phyloP scores from a whole-genome alignment of 1,140 invertebrate genomes.

The Dendroctonus ponderosae region DNA sequence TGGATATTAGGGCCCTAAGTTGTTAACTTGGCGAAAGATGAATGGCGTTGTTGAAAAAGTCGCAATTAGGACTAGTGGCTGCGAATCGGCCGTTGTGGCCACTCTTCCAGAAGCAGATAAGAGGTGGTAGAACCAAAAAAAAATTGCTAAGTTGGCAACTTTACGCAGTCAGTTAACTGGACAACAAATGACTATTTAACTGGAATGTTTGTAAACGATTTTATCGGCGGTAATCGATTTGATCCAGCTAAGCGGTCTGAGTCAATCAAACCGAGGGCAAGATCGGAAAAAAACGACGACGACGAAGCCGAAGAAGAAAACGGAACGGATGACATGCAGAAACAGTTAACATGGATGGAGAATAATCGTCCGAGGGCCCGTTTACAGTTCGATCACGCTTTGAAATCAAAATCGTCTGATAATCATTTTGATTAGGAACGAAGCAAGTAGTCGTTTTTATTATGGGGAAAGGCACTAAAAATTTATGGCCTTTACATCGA shows the following conservation, averaged over 20 bases:
- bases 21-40: slow-evolving; percentile 32
- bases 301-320: slow-evolving; percentile 16
- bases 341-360: slow-evolving; percentile 10
- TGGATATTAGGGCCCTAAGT: slow-evolving; percentile 32
- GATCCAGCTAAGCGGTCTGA: slow-evolving; percentile 11
- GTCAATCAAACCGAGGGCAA: not conserved
- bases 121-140: slow-evolving; percentile 1
- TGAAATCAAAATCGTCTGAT: no score
- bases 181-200: slow-evolving; percentile 24
- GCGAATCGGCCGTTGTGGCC: slow-evolving; percentile 28
- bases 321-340: slow-evolving; percentile 29
- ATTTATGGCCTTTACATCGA: slow-evolving; percentile 24
- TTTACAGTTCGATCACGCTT: no score
- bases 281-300: slow-evolving; percentile 13
- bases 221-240: slow-evolving; percentile 20
- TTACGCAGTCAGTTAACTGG: slow-evolving; percentile 5
- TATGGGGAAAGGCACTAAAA: not conserved
- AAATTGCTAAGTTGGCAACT: not conserved
- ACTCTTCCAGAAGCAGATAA: slow-evolving; percentile 33
- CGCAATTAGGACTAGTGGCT: slow-evolving; percentile 26
- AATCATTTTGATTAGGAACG: no score
- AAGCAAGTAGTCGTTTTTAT: no score
- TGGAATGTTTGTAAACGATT: slow-evolving; percentile 23
- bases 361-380: no score
- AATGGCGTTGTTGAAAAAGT: slow-evolving; percentile 30